These are phyloP conservation scores for Nematostella vectensis DNA, from an alignment of 92 coral and sea anemone genomes.

Conservation along the genomic window DNA sequence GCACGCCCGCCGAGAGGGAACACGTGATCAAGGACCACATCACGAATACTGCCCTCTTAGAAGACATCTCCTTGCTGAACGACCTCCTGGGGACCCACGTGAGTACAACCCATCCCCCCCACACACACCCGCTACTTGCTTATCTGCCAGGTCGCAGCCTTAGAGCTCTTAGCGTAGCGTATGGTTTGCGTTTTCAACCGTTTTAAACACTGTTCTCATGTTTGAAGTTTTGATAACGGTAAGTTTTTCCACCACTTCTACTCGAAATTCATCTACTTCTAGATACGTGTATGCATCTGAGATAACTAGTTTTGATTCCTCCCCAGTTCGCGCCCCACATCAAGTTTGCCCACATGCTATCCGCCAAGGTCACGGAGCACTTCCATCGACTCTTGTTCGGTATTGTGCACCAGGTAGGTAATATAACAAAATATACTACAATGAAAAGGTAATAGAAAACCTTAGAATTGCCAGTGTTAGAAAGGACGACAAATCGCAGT, in stretches of 20 bases:
- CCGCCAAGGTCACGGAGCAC: slow-evolving; percentile 55
- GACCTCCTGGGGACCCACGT: slow-evolving; percentile 96
- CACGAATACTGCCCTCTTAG: slow-evolving; percentile 56
- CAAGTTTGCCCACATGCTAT: slow-evolving; percentile 80
- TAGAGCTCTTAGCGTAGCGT: too few relatives aligned
- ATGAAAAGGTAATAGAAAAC: neutral
- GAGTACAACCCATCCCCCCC: slow-evolving; percentile 29
- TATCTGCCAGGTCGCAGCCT: neutral
- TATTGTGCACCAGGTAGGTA: slow-evolving; percentile 85
- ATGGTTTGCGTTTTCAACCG: too few relatives aligned
- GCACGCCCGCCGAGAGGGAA: slow-evolving; percentile 73
- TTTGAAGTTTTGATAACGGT: too few relatives aligned
- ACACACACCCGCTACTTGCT: neutral
- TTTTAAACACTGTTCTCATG: too few relatives aligned
- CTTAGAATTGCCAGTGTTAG: neutral
- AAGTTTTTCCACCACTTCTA: too few relatives aligned
- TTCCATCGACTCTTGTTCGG: slow-evolving; percentile 85
- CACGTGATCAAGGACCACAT: slow-evolving; percentile 74
- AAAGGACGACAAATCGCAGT: neutral
- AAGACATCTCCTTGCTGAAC: slow-evolving; percentile 72
- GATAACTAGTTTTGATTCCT: too few relatives aligned
- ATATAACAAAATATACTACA: slow-evolving; percentile 7
- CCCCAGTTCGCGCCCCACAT: slow-evolving; percentile 75
- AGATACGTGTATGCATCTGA: too few relatives aligned
- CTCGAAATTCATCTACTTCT: too few relatives aligned